These are phyloP conservation scores for Brachyrhaphis roseni DNA, from an alignment of 2,797 vertebrate genomes.

Conservation along the genomic window DNA sequence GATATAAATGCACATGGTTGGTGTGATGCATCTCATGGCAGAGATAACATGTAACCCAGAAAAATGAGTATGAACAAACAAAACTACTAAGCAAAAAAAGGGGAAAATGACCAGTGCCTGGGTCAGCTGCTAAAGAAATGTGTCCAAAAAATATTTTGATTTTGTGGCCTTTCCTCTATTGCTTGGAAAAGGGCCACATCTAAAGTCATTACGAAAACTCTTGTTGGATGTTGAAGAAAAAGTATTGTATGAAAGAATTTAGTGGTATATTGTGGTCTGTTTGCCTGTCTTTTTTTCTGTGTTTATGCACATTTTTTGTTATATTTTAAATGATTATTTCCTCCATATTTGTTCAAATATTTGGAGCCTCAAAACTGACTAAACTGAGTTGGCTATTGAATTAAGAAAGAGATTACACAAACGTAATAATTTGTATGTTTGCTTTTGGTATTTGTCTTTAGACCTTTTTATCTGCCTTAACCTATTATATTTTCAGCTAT, in stretches of 20 bases:
- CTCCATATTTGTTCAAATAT: conserved; percentile 17
- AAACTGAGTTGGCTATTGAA: conserved; percentile 2
- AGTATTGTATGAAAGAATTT: conserved; percentile 19
- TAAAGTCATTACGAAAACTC: conserved; percentile 11
- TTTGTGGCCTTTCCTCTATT: conserved; percentile 58
- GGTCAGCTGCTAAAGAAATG: conserved; percentile 40
- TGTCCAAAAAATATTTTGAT: conserved; percentile 35
- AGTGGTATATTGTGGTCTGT: neutral
- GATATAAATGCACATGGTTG: neutral
- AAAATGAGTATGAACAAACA: neutral
- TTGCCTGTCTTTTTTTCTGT: conserved; percentile 14
- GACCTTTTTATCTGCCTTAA: neutral
- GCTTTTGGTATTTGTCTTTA: neutral
- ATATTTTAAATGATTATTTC: conserved; percentile 1
- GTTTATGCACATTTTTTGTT: neutral
- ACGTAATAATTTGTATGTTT: neutral
- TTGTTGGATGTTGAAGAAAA: conserved; percentile 4
- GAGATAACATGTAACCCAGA: neutral
- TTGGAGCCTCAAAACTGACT: conserved; percentile 22
- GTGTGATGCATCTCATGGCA: neutral
- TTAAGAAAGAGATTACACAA: neutral
- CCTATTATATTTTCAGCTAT: neutral
- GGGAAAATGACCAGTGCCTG: neutral
- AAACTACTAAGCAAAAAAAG: neutral
- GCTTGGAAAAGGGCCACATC: conserved; percentile 25